These are phyloP conservation scores for Plutella xylostella DNA, from an alignment of 2,888 invertebrate species.

Conservation along the genomic window DNA sequence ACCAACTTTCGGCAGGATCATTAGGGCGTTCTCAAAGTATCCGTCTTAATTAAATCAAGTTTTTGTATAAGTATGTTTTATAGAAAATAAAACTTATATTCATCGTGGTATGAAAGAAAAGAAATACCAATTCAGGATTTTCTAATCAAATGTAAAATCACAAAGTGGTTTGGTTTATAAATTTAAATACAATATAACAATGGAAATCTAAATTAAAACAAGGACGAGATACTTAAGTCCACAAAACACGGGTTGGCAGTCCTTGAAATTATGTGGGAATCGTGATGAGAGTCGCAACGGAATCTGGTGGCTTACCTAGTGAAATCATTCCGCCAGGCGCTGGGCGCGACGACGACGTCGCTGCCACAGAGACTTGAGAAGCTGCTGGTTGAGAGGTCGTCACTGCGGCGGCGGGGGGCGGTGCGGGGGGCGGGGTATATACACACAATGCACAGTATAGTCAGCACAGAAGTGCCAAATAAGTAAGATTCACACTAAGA, in stretches of 20 bases:
- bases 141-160: no score
- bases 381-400: constrained; percentile 58
- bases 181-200: background rate
- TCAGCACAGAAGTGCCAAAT: constrained; percentile 4
- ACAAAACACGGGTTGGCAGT: no score
- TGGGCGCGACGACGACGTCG: constrained; percentile 35
- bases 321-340: constrained; percentile 59
- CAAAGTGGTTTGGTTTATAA: background rate
- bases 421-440: constrained; percentile 50
- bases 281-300: background rate
- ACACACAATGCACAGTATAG: constrained; percentile 41
- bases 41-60: no score
- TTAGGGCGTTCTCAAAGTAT: no score
- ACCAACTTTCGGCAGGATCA: no score
- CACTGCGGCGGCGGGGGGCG: constrained; percentile 49
- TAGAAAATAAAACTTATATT: no score
- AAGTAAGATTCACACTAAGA: background rate
- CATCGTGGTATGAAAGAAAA: no score
- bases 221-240: no score
- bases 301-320: constrained; percentile 58
- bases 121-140: no score
- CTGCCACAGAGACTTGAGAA: constrained; percentile 50
- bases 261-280: no score
- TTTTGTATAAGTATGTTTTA: background rate
- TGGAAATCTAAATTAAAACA: background rate